Conservation (phyloP, 2,888 invertebrate genomes). For the Sinodicranocentrus sp. region DNA sequence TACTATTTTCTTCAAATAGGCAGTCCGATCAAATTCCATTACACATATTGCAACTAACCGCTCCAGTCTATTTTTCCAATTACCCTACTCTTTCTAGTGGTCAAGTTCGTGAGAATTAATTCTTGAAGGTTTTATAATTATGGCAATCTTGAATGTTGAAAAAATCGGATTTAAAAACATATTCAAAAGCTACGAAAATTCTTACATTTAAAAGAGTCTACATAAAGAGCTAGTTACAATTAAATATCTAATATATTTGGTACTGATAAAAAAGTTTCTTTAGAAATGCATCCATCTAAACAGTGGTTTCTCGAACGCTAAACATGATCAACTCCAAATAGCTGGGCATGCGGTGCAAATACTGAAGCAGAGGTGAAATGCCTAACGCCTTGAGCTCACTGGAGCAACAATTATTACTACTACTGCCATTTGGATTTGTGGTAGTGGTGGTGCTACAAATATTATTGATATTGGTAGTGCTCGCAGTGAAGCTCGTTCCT, state of each 20-base stretch:
- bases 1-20: neutral
- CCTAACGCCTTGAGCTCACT: slow-evolving; percentile 69
- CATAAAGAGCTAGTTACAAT: too few relatives aligned
- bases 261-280: neutral
- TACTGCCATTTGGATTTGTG: slow-evolving; percentile 23
- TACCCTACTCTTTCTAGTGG: neutral
- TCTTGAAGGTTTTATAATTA: slow-evolving; percentile 5
- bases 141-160: slow-evolving; percentile 42
- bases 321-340: slow-evolving; percentile 76
- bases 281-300: slow-evolving; percentile 40
- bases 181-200: neutral
- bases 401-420: slow-evolving; percentile 40
- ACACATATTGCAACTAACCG: neutral
- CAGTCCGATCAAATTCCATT: neutral
- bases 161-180: slow-evolving; percentile 1
- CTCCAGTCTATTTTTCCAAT: neutral
- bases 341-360: slow-evolving; percentile 76
- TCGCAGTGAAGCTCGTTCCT: slow-evolving; percentile 58
- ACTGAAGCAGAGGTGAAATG: slow-evolving; percentile 74
- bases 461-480: slow-evolving; percentile 66
- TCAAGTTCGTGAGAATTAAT: too few relatives aligned
- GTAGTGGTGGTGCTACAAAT: slow-evolving; percentile 39
- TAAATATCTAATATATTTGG: neutral
- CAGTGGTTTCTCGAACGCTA: slow-evolving; percentile 75
- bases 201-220: too few relatives aligned